Conservation (phyloP, 2,113 vertebrate genomes). For the Etheostoma spectabile region DNA sequence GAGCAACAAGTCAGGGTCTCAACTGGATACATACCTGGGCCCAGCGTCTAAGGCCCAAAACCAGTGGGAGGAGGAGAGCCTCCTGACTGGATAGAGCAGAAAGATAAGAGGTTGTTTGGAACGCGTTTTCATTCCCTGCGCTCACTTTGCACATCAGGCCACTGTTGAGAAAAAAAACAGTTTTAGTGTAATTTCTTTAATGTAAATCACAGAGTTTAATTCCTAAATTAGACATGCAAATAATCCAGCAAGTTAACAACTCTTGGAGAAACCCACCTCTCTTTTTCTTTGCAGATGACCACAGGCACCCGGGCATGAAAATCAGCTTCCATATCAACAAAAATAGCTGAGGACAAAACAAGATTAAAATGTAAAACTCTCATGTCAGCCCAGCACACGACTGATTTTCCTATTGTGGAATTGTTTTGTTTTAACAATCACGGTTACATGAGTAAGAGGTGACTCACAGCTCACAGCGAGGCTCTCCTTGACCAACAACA, state of each 20-base stretch:
- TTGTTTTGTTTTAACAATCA: background rate
- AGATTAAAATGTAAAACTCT: conserved; percentile 23
- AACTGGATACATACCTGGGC: conserved; percentile 85
- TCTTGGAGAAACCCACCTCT: conserved; percentile 82
- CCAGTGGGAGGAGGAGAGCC: conserved; percentile 85
- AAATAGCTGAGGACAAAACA: conserved; percentile 85
- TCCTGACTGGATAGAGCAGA: conserved; percentile 85
- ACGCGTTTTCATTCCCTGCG: conserved; percentile 94
- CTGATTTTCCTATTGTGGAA: background rate
- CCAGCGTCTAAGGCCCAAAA: conserved; percentile 90
- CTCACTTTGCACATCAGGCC: conserved; percentile 95
- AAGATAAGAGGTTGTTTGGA: conserved; percentile 90
- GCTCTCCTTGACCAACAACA: conserved; percentile 91
- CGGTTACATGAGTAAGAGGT: background rate
- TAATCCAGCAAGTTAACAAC: background rate
- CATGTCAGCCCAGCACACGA: background rate
- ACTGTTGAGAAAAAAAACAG: conserved; percentile 77
- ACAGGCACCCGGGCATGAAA: conserved; percentile 94
- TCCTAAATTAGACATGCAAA: too few relatives aligned
- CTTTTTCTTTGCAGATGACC: conserved; percentile 93
- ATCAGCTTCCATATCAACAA: conserved; percentile 91
- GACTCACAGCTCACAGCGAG: conserved; percentile 91
- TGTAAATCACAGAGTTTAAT: background rate
- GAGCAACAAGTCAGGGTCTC: background rate
- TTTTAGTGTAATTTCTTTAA: background rate